Percentiles rank a stretch among this genome's conserved stretches.
Conservation (phyloP, 2,888 invertebrate genomes). For the Dorcus hopei region DNA sequence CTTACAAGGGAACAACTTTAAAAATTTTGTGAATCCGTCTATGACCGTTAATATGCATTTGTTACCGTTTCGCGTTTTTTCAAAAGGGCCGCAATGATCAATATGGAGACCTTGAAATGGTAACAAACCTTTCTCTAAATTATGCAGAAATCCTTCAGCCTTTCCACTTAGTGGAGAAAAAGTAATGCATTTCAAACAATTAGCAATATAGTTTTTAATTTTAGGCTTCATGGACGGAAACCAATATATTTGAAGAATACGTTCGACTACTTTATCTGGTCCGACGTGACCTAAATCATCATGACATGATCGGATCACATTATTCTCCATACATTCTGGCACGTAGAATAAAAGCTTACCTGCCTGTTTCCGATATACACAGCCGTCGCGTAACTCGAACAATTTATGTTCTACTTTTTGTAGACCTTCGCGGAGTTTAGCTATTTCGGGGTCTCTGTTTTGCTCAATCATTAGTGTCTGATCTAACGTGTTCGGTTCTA, state of each 20-base stretch:
- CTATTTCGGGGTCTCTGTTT: not conserved
- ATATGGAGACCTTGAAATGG: constrained; percentile 32
- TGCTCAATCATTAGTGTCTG: constrained; percentile 5
- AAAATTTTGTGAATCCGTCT: constrained; percentile 33
- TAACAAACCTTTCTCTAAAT: constrained; percentile 29
- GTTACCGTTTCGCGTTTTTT: constrained; percentile 8
- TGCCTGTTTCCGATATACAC: constrained; percentile 11
- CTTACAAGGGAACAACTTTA: constrained; percentile 26
- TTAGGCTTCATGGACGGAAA: constrained; percentile 8
- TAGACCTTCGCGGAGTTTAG: not conserved
- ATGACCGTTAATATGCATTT: constrained; percentile 22
- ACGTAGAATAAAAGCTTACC: constrained; percentile 9
- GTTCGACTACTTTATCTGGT: constrained; percentile 4
- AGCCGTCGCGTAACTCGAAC: constrained; percentile 10
- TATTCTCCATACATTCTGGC: constrained; percentile 8
- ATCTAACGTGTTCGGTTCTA: constrained; percentile 4
- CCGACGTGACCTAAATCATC: constrained; percentile 11
- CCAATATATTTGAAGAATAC: constrained; percentile 11
- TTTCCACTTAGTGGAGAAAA: constrained; percentile 28
- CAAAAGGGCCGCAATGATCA: constrained; percentile 34
- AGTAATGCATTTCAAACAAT: constrained; percentile 20
- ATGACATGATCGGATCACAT: constrained; percentile 4
- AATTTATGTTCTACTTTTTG: constrained; percentile 2
- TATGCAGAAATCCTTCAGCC: constrained; percentile 29
- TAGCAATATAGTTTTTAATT: constrained; percentile 6